A percentile compares a stretch with the other conserved stretches of the same genome.
Evolutionary conservation across 1,140 invertebrate species (phyloP).

Genomic region (Atta cephalotes): DNA sequence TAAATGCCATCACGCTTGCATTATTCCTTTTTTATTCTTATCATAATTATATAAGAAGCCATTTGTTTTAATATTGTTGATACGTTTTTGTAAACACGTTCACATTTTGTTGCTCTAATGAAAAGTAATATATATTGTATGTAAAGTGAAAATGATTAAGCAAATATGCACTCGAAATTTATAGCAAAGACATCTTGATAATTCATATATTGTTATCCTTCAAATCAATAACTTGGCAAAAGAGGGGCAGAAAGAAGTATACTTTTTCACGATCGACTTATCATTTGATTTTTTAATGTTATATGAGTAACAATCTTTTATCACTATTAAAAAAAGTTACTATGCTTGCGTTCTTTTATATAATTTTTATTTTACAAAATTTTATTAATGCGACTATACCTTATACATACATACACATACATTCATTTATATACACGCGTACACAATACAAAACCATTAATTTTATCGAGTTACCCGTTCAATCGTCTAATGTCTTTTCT

Average conservation of each 20-base stretch:
- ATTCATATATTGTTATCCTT: slow-evolving; percentile 15
- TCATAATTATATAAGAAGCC: slow-evolving; percentile 33
- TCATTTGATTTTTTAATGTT: slow-evolving; percentile 16
- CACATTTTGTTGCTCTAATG: background rate
- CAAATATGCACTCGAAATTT: slow-evolving; percentile 8
- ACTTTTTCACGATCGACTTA: background rate
- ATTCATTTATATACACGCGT: slow-evolving; percentile 3
- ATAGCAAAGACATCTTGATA: background rate
- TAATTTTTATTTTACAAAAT: slow-evolving; percentile 2
- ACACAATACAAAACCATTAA: slow-evolving; percentile 14
- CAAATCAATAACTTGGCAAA: background rate
- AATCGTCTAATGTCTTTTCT: background rate
- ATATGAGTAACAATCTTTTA: slow-evolving; percentile 10
- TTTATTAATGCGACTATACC: background rate
- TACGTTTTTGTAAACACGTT: slow-evolving; percentile 7
- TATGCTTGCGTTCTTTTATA: background rate
- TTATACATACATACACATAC: background rate
- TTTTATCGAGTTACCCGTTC: background rate
- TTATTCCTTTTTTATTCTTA: slow-evolving; percentile 77
- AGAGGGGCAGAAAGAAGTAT: background rate
- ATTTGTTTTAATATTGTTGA: slow-evolving; percentile 24
- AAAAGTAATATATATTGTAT: slow-evolving; percentile 12
- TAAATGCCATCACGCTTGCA: slow-evolving; percentile 87
- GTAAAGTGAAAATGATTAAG: slow-evolving; percentile 17
- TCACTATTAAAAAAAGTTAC: background rate